Percentiles rank a stretch among this genome's conserved stretches.
Conservation (phyloP, 2,797 vertebrate genomes). For the Harpagifer antarcticus region DNA sequence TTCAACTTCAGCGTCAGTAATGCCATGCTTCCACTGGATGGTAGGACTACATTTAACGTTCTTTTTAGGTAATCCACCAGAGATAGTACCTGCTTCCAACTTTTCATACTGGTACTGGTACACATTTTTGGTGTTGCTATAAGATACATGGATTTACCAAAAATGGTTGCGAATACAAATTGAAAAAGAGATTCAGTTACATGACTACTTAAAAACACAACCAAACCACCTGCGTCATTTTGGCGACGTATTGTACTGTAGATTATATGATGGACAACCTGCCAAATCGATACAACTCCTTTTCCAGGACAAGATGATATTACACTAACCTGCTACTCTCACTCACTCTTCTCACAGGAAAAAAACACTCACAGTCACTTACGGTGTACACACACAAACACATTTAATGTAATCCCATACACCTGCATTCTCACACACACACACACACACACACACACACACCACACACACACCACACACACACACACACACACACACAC, state of each 20-base stretch:
- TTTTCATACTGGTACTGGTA: neutral
- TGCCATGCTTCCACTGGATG: no score
- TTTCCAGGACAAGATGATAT: slow-evolving; percentile 56
- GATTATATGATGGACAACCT: slow-evolving; percentile 38
- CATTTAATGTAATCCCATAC: slow-evolving; percentile 38
- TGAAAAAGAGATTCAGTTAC: slow-evolving; percentile 5
- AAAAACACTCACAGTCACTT: slow-evolving; percentile 44
- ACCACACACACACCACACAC: slow-evolving; percentile 22
- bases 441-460: neutral
- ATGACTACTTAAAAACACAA: slow-evolving; percentile 29
- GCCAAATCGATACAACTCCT: slow-evolving; percentile 57
- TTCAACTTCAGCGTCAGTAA: no score
- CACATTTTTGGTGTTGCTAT: neutral
- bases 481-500: slow-evolving; percentile 10
- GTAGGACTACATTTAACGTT: no score
- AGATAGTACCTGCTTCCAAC: neutral
- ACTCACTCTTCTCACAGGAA: slow-evolving; percentile 31
- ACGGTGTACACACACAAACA: slow-evolving; percentile 35
- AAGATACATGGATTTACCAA: no score
- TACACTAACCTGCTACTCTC: slow-evolving; percentile 48
- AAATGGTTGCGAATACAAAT: neutral
- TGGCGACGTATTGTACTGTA: neutral
- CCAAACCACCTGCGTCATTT: slow-evolving; percentile 8
- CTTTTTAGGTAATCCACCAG: no score
- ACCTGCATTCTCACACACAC: slow-evolving; percentile 23